Base-by-base conservation (phyloP, 2,797 vertebrate genomes). In the Pseudochirops corinnae region DNA sequence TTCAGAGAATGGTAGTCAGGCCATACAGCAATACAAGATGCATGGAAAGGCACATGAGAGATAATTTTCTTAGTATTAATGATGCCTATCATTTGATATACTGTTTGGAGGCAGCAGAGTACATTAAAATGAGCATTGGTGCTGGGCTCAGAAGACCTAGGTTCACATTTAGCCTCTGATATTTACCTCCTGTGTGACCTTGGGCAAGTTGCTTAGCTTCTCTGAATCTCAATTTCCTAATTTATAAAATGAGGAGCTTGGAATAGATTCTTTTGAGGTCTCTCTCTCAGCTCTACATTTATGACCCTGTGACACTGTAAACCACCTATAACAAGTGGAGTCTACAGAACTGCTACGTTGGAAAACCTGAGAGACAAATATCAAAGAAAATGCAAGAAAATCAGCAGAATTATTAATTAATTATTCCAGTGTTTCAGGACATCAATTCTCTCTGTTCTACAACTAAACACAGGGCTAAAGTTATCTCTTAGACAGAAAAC, bases 401-500 rank as follows among this genome's bases (percentile, higher is more conserved):
- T 87, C 3, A 1, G 74, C 24, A 87, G 39, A 50, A 87, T 87
- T 46, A 26, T 14, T 87, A 26, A 82, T 82, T 82, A 21, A 87
- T 87, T 87, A 46, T 87, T 50, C 21, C 74, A 50, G 39, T 46
- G 2, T 21, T 87, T 87, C 46, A 12, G 74, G 7, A 50, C 39
- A 87, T 46, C 39, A 50, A 11, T 87, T 50, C 46, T 87, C 24
- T 87, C 21, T 50, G 21, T 26, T 87, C 39, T 50, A 87, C 39
- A 87, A 87, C 39, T 11, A 95, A 94, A 39, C 50, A 87, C 56
- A 95, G 90, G 91, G 87, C 31, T 74, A 21, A 97, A 90, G 95
- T 58, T 1, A 67, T 93, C 33, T 93, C 58, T 96, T 26, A 87
- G 52, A 91, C 9, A 96, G 57, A 94, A 50, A 46, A 50, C 24